Conservation (phyloP, 1,140 invertebrate genomes). For the Heliconius hewitsoni region DNA sequence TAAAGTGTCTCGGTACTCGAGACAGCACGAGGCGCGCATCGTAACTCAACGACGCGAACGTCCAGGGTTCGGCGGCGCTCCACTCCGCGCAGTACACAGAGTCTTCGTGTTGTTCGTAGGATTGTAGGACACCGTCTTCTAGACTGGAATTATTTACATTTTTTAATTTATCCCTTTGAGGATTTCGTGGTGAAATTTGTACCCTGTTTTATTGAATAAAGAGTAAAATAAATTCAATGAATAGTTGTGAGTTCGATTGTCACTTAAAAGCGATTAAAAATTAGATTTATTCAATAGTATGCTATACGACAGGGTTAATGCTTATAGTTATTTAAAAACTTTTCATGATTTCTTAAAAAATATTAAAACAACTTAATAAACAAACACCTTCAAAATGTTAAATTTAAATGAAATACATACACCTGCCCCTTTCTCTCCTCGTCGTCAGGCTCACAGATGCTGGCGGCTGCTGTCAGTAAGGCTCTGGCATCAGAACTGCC, state of each 20-base stretch:
- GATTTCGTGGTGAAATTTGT: too few species aligned
- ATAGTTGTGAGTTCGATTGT: too few species aligned
- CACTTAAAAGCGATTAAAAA: too few species aligned
- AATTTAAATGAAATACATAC: conserved; percentile 40
- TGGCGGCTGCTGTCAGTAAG: conserved; percentile 91
- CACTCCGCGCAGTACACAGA: conserved; percentile 98
- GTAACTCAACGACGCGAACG: conserved; percentile 98
- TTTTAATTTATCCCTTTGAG: too few species aligned
- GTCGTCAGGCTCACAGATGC: conserved; percentile 88
- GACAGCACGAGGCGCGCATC: conserved; percentile 97
- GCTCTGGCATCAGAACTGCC: conserved; percentile 97
- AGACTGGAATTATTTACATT: conserved; percentile 62
- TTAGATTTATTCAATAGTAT: too few species aligned
- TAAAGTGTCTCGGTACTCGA: conserved; percentile 94
- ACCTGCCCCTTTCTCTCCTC: conserved; percentile 46
- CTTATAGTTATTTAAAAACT: too few species aligned
- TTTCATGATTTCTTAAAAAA: too few species aligned
- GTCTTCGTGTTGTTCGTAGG: conserved; percentile 98
- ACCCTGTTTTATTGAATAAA: too few species aligned
- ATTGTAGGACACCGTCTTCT: conserved; percentile 91
- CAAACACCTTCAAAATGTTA: too few species aligned
- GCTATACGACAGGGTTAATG: too few species aligned
- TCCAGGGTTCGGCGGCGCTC: conserved; percentile 98
- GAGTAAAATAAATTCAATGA: too few species aligned
- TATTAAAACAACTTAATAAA: too few species aligned